Evolutionary conservation across 2,888 invertebrate genomes (phyloP), one percentile per base, ranked within the genome.

Genomic region (Neoscelio sp.): DNA sequence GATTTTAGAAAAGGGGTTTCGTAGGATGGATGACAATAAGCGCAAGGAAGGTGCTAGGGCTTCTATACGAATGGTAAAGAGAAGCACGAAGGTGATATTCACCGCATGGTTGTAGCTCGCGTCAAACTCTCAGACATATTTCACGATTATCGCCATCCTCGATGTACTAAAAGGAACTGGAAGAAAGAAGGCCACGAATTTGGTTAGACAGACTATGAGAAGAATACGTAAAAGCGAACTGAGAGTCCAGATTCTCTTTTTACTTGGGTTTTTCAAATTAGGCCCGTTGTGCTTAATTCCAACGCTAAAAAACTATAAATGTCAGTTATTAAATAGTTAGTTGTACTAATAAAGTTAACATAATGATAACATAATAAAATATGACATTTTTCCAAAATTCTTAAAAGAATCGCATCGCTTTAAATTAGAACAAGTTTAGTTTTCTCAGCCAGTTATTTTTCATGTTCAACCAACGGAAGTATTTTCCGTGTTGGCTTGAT

Each of bases 51-150:
- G 44, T 58, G 56, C 56, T 58, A 26, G 44, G 12, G 38, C 18
- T 48, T 12, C 10, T 15, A 28, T 10, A 15, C 28, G 68, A 56
- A 46, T 52, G 13, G 48, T 13, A 48, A 42, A 68, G 38, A 38
- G 5, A 40, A 64, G 71, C 42, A 33, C 26, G 6, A 10, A 28
- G 35, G 44, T 48, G 64, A 42, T 48, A 74, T 48, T 56, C 46
- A 20, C 15, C 33, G 10, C 48, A 38, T 26, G 58, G 17, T 42
- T 40, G 58, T 71, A 42, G 58, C 50, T 65, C 35, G 15, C 58
- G 46, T 62, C 48, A 56, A 65, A 65, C 58, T 65, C 56, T 74
- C 58, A 5, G 18, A 65, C 65, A 65, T 58, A 65, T 74, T 73
- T 48, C 33, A 56, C 42, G 56, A 50, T 44, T 58, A 35, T 23